Evolutionary conservation across 2,888 invertebrate genomes (phyloP).

Genomic region (Drosophila buzzatii): DNA sequence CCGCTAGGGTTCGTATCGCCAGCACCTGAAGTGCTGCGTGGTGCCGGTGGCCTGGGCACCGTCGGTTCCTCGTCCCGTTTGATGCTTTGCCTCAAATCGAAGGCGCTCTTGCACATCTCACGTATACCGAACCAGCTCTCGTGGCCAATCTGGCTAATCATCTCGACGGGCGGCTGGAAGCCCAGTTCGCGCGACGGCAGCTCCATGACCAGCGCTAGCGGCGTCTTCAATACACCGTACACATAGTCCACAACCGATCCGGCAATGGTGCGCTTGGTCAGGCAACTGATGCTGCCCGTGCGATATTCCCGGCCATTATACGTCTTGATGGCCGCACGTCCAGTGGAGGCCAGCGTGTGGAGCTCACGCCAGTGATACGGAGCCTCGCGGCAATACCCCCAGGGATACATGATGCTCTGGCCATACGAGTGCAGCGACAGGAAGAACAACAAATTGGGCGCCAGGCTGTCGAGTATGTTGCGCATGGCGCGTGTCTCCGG

Average conservation of each 20-base stretch:
- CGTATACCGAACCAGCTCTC: conserved; percentile 85
- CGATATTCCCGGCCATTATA: conserved; percentile 83
- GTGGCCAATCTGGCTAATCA: conserved; percentile 81
- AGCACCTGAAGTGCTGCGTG: background rate
- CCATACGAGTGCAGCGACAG: conserved; percentile 84
- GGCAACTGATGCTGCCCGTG: conserved; percentile 82
- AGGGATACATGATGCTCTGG: conserved; percentile 85
- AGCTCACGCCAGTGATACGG: conserved; percentile 77
- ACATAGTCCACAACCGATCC: conserved; percentile 85
- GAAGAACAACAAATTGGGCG: conserved; percentile 81
- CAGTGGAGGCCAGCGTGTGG: conserved; percentile 81
- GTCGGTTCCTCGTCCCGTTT: conserved; percentile 51
- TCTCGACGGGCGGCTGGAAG: conserved; percentile 83
- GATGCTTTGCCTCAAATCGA: conserved; percentile 63
- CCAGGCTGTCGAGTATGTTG: conserved; percentile 75
- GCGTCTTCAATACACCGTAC: conserved; percentile 81
- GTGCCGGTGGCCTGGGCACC: conserved; percentile 28
- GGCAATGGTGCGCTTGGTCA: conserved; percentile 79
- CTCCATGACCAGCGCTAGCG: conserved; percentile 84
- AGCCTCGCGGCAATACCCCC: conserved; percentile 83
- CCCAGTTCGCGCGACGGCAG: conserved; percentile 82
- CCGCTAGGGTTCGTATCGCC: background rate
- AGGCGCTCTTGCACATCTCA: conserved; percentile 84
- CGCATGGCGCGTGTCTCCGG: conserved; percentile 83
- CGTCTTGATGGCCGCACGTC: conserved; percentile 80